Evolutionary conservation across 2,888 invertebrate genomes (phyloP).

Genomic region (Netelia fuscicornis): DNA sequence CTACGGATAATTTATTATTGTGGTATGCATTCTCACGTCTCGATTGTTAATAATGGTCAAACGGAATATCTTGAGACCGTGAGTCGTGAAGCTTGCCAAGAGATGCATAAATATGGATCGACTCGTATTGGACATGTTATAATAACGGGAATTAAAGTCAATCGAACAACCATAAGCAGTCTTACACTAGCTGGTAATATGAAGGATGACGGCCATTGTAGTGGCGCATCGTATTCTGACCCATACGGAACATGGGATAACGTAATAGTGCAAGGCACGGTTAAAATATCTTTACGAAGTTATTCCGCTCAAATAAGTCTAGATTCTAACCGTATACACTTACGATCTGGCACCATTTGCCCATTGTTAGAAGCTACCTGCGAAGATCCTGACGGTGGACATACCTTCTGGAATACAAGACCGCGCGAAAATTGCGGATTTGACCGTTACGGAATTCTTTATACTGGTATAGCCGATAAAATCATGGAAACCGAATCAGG

Average conservation of each 20-base stretch:
- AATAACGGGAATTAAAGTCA: constrained; percentile 23
- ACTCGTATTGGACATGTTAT: constrained; percentile 28
- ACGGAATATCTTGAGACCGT: constrained; percentile 24
- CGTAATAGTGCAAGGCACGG: constrained; percentile 37
- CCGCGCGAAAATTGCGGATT: no score
- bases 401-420: no score
- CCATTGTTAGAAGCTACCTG: background rate
- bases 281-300: no score
- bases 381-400: background rate
- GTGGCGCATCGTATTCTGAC: constrained; percentile 1
- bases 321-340: no score
- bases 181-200: no score
- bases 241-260: constrained; percentile 53
- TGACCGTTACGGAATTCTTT: no score
- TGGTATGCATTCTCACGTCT: constrained; percentile 49
- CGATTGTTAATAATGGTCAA: constrained; percentile 37
- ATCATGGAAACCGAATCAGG: no score
- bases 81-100: background rate
- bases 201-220: no score
- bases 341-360: no score
- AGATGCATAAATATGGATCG: constrained; percentile 27
- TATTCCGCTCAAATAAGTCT: no score
- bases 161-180: constrained; percentile 15
- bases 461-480: no score
- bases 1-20: constrained; percentile 35